These are phyloP conservation scores for Pelosia muscerda DNA, from an alignment of 2,888 invertebrate species.

Conservation along the genomic window DNA sequence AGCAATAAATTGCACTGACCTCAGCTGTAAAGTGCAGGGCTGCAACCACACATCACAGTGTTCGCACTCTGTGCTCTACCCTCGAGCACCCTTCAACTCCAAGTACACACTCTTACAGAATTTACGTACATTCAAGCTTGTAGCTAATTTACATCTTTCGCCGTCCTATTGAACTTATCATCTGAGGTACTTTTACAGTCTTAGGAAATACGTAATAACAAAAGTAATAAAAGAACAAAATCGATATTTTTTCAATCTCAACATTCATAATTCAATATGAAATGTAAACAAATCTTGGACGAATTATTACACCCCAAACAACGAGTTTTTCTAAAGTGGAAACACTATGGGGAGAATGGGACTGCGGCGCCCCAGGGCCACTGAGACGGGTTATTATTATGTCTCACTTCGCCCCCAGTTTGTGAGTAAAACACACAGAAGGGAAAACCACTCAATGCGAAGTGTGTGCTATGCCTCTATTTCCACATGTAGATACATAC, in stretches of 20 bases:
- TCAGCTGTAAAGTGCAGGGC: slow-evolving; percentile 59
- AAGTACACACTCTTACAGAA: not conserved
- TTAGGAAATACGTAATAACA: slow-evolving; percentile 1
- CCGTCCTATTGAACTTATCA: not conserved
- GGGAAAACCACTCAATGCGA: slow-evolving; percentile 72
- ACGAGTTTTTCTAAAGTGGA: slow-evolving; percentile 49
- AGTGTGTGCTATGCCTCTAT: slow-evolving; percentile 49
- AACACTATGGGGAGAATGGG: slow-evolving; percentile 45
- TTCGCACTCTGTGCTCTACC: slow-evolving; percentile 37
- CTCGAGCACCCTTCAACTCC: not conserved
- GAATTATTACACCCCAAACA: slow-evolving; percentile 51
- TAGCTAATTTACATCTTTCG: not conserved
- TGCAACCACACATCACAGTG: slow-evolving; percentile 39
- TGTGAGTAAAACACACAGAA: slow-evolving; percentile 65
- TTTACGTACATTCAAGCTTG: not conserved
- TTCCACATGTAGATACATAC: slow-evolving; percentile 21
- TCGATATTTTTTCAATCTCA: slow-evolving; percentile 9
- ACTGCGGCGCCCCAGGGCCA: slow-evolving; percentile 58
- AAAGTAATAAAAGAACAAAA: slow-evolving; percentile 3
- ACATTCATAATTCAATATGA: slow-evolving; percentile 40
- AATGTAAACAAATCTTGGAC: slow-evolving; percentile 49
- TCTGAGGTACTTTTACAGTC: not conserved
- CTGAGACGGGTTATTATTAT: slow-evolving; percentile 73
- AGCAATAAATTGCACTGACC: slow-evolving; percentile 80
- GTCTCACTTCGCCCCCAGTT: slow-evolving; percentile 68